Evolutionary conservation across 2,797 vertebrate genomes (phyloP), one percentile per base, ranked within the genome.

Genomic region (Hippocampus kuda): DNA sequence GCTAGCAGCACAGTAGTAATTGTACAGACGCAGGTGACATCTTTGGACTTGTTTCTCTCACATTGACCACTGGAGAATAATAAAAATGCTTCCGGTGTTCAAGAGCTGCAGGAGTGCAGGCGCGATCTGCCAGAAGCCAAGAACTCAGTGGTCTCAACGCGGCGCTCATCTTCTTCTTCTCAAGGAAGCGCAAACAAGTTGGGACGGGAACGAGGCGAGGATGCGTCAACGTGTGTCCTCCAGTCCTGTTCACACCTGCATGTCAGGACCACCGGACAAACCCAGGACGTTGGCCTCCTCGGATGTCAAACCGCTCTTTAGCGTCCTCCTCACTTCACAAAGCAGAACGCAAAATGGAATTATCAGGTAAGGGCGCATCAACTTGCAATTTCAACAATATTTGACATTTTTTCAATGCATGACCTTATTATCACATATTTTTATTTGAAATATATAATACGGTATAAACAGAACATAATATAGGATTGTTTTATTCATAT

Each of bases 261-360:
- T 91, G 90, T 98, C 95, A 1, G 94, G 92, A 66, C 93, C 91
- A 69, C 92, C 91, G 72, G 95, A 91, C 78, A 98, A 88, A 72
- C 96, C 96, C 60, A 98, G 91, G 66, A 94, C 94, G 72, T 93
- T 93, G 64, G 95, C 95, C 89, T 99, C 97, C 87, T 99, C 95
- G 38, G 93, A 88, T 5, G 94, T 96, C 87, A 99, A 83, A 75
- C 95, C 95, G 0, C 85, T 95, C 90, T 94, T 98, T 88, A 98
- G 90, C 65, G 96, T 98, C 89, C 96, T 93, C 75, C 96, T 93
- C 84, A 99, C 97, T 99, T 81, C 38, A 69, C 49, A 70, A 27
- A 71, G 30, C 49, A 61, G 18, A 48, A 15, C 11, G 38, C 34
- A 68, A 34, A 18, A 5, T 18, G 26, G 57, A 8, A 24, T 60